Evolutionary conservation across 35 echinoderm and acorn worm species (phyloP).

Genomic region (Antedon bifida): DNA sequence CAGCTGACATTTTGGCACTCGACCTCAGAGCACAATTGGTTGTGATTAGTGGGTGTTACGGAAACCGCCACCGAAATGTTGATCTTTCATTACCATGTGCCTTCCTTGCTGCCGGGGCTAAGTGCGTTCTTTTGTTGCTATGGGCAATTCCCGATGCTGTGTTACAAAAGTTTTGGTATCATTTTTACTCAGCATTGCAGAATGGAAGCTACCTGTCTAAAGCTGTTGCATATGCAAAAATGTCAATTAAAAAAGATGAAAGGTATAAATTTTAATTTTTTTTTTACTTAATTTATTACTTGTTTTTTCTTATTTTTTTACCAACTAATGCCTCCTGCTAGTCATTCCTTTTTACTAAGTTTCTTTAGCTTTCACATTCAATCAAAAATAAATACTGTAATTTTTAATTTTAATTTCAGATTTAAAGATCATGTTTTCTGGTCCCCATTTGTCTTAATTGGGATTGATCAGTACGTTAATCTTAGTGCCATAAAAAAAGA

Average conservation of each 20-base stretch:
- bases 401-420: slow-evolving; percentile 13
- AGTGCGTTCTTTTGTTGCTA: slow-evolving; percentile 42
- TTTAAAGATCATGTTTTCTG: slow-evolving; percentile 52
- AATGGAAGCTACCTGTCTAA: slow-evolving; percentile 35
- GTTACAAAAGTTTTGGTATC: slow-evolving; percentile 76
- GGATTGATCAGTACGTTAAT: slow-evolving; percentile 49
- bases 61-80: slow-evolving; percentile 46
- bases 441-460: slow-evolving; percentile 66
- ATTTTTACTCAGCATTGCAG: slow-evolving; percentile 60
- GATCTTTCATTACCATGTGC: slow-evolving; percentile 47
- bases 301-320: too few species aligned
- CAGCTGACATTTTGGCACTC: slow-evolving; percentile 41
- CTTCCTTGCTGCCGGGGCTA: slow-evolving; percentile 64
- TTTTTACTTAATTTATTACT: neutral
- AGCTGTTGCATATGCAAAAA: slow-evolving; percentile 56
- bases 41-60: slow-evolving; percentile 73
- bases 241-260: slow-evolving; percentile 29
- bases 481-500: slow-evolving; percentile 45
- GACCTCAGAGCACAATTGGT: slow-evolving; percentile 49
- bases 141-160: slow-evolving; percentile 52
- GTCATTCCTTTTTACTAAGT: too few species aligned
- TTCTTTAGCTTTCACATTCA: too few species aligned
- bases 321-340: too few species aligned
- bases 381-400: too few species aligned
- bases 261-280: slow-evolving; percentile 41